These are phyloP conservation scores for Tachysurus vachellii DNA, from an alignment of 2,113 vertebrate species.

Conservation along the genomic window DNA sequence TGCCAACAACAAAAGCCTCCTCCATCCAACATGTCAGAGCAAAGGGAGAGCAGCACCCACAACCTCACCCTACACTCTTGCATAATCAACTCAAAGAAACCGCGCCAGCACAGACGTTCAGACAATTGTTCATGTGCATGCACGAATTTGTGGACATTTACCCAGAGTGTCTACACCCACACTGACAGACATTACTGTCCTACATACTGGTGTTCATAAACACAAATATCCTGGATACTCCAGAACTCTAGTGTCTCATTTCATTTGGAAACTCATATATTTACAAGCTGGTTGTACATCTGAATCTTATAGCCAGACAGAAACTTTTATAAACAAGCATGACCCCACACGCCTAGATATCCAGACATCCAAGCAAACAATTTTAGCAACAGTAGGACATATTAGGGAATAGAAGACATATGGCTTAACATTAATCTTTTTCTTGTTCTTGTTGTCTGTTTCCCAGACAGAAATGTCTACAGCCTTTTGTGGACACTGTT, in stretches of 20 bases:
- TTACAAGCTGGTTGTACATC: not conserved
- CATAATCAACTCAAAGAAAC: slow-evolving; percentile 37
- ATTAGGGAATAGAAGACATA: not conserved
- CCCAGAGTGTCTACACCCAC: not conserved
- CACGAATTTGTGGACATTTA: not conserved
- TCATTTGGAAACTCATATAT: not conserved
- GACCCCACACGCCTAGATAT: slow-evolving; percentile 23
- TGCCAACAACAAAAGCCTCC: slow-evolving; percentile 31
- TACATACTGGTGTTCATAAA: slow-evolving; percentile 4
- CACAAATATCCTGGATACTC: slow-evolving; percentile 1
- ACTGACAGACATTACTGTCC: slow-evolving; percentile 14
- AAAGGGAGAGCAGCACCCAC: slow-evolving; percentile 26
- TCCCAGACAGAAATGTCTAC: slow-evolving; percentile 6
- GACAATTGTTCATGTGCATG: not conserved
- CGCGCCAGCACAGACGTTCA: slow-evolving; percentile 13
- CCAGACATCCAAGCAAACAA: slow-evolving; percentile 30
- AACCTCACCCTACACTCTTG: slow-evolving; percentile 36
- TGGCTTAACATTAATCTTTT: not conserved
- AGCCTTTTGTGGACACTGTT: slow-evolving; percentile 5
- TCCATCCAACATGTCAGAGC: slow-evolving; percentile 34
- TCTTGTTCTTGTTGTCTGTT: not conserved
- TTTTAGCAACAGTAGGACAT: not conserved
- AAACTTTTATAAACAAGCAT: slow-evolving; percentile 21
- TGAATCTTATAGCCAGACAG: slow-evolving; percentile 8
- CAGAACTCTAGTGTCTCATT: not conserved